A percentile compares a stretch with the other conserved stretches of the same genome.
These are phyloP conservation scores for Pasiphila rectangulata DNA, from an alignment of 2,888 invertebrate species.

Conservation along the genomic window DNA sequence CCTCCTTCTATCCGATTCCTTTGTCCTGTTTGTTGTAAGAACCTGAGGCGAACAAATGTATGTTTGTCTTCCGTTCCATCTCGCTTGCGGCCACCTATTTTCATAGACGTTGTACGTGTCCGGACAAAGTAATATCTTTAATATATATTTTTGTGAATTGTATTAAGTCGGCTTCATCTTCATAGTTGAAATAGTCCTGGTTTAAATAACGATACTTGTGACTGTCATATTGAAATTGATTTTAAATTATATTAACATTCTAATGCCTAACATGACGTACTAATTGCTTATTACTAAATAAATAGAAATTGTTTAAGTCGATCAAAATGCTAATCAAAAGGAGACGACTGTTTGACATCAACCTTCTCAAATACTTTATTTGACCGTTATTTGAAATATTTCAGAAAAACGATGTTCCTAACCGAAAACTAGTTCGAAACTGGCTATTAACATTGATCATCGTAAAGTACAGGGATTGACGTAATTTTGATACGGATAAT, in stretches of 20 bases:
- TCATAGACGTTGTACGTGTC: slow-evolving; percentile 43
- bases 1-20: slow-evolving; percentile 59
- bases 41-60: slow-evolving; percentile 57
- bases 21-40: slow-evolving; percentile 59
- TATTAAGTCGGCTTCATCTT: slow-evolving; percentile 11
- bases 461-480: too few relatives aligned
- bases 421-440: too few relatives aligned
- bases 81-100: slow-evolving; percentile 43
- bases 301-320: too few relatives aligned
- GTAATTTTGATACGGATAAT: neutral
- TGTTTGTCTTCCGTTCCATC: slow-evolving; percentile 42
- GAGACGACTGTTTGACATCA: too few relatives aligned
- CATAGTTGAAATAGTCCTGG: slow-evolving; percentile 1
- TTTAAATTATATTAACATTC: too few relatives aligned
- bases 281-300: too few relatives aligned
- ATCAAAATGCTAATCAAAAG: too few relatives aligned
- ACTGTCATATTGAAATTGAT: slow-evolving; percentile 1
- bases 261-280: too few relatives aligned
- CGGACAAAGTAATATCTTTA: slow-evolving; percentile 45
- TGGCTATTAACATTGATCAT: too few relatives aligned
- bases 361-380: too few relatives aligned
- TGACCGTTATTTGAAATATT: too few relatives aligned
- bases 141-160: slow-evolving; percentile 39
- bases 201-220: neutral
- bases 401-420: too few relatives aligned